phyloP scores from a whole-genome alignment of 2,888 invertebrate species.

The Pammene aurita region DNA sequence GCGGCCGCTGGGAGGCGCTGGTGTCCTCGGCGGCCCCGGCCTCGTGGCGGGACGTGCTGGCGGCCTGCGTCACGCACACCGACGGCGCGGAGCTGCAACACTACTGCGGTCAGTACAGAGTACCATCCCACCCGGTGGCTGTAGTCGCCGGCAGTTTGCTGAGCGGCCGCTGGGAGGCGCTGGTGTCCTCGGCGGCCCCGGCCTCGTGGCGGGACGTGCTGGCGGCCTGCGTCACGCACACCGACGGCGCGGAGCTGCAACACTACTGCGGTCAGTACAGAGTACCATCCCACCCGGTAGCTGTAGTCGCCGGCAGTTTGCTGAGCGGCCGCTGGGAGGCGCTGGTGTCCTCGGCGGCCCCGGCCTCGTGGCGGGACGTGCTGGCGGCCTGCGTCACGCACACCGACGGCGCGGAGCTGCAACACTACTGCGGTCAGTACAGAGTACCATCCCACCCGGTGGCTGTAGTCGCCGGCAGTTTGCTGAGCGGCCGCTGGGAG shows the following conservation, averaged over 20 bases:
- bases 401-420: slow-evolving; percentile 87
- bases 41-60: slow-evolving; percentile 94
- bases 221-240: slow-evolving; percentile 92
- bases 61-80: slow-evolving; percentile 92
- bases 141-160: slow-evolving; percentile 91
- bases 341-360: slow-evolving; percentile 89
- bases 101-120: slow-evolving; percentile 91
- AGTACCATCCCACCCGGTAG: slow-evolving; percentile 85
- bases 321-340: slow-evolving; percentile 83
- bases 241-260: slow-evolving; percentile 87
- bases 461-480: slow-evolving; percentile 88
- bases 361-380: slow-evolving; percentile 93
- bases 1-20: slow-evolving; percentile 82
- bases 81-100: slow-evolving; percentile 86
- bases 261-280: slow-evolving; percentile 91
- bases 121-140: slow-evolving; percentile 86
- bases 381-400: slow-evolving; percentile 93
- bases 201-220: slow-evolving; percentile 93
- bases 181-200: slow-evolving; percentile 91
- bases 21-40: slow-evolving; percentile 89
- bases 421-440: slow-evolving; percentile 90
- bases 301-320: slow-evolving; percentile 89
- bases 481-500: slow-evolving; percentile 85
- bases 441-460: slow-evolving; percentile 86
- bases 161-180: slow-evolving; percentile 75